Conservation (phyloP, 2,888 invertebrate species). For the Cosmia trapezina region DNA sequence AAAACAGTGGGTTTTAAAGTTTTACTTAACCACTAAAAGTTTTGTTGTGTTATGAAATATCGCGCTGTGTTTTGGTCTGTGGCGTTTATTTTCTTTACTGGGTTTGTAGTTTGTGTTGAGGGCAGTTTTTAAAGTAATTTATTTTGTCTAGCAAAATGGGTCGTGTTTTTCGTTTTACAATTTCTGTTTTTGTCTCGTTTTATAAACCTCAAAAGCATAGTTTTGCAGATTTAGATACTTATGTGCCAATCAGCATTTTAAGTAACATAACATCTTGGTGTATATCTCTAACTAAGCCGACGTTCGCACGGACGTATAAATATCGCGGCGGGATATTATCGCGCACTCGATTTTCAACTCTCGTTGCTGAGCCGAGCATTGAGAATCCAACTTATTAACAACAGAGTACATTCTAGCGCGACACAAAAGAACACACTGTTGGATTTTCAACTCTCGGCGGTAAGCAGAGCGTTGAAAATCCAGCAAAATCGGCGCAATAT, state of each 20-base stretch:
- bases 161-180: not conserved
- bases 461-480: too few species aligned
- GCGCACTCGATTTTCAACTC: too few species aligned
- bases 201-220: not conserved
- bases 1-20: slow-evolving; percentile 36
- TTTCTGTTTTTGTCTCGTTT: not conserved
- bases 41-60: slow-evolving; percentile 36
- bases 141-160: not conserved
- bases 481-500: too few species aligned
- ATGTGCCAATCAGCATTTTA: not conserved
- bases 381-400: too few species aligned
- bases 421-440: too few species aligned
- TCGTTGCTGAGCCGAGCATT: too few species aligned
- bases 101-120: not conserved
- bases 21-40: slow-evolving; percentile 23
- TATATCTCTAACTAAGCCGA: not conserved
- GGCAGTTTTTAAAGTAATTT: slow-evolving; percentile 8
- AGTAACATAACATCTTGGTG: not conserved
- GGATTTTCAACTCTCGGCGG: too few species aligned
- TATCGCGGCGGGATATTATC: too few species aligned
- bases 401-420: too few species aligned
- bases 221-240: not conserved
- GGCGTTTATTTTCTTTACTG: slow-evolving; percentile 23
- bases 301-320: too few species aligned
- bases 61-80: slow-evolving; percentile 21